Percentiles rank a stretch among this genome's conserved stretches.
These are phyloP conservation scores for Tetraneura akinire DNA, from an alignment of 1,140 invertebrate genomes.

Conservation along the genomic window DNA sequence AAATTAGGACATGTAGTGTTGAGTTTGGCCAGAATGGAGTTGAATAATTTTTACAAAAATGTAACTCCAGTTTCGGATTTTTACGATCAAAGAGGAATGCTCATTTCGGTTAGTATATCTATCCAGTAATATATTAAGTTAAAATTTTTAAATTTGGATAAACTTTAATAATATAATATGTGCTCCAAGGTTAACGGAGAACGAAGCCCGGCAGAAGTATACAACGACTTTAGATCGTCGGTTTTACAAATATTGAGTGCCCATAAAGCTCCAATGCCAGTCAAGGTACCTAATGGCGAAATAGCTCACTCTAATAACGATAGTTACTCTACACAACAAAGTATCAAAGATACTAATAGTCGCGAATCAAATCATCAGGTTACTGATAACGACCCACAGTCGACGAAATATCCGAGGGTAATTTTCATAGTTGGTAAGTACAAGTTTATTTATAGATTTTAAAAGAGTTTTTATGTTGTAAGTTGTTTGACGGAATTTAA, in stretches of 20 bases:
- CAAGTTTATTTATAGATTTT: no score
- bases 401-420: conserved; percentile 60
- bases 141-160: no score
- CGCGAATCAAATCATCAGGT: no score
- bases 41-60: conserved; percentile 84
- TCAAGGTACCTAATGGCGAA: conserved; percentile 18
- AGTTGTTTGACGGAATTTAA: no score
- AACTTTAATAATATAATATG: neutral
- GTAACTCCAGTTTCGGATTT: conserved; percentile 87
- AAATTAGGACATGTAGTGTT: conserved; percentile 84
- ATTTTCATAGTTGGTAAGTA: conserved; percentile 45
- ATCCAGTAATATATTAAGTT: no score
- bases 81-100: conserved; percentile 82
- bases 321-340: neutral
- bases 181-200: conserved; percentile 76
- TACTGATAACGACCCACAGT: conserved; percentile 44
- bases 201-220: conserved; percentile 78
- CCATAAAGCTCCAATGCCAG: neutral
- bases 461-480: no score
- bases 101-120: conserved; percentile 71
- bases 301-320: neutral
- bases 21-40: conserved; percentile 80
- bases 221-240: conserved; percentile 74
- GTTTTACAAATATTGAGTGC: conserved; percentile 68
- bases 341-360: neutral